phyloP scores from a whole-genome alignment of 2,113 vertebrate species.

The Hippopotamus amphibius region DNA sequence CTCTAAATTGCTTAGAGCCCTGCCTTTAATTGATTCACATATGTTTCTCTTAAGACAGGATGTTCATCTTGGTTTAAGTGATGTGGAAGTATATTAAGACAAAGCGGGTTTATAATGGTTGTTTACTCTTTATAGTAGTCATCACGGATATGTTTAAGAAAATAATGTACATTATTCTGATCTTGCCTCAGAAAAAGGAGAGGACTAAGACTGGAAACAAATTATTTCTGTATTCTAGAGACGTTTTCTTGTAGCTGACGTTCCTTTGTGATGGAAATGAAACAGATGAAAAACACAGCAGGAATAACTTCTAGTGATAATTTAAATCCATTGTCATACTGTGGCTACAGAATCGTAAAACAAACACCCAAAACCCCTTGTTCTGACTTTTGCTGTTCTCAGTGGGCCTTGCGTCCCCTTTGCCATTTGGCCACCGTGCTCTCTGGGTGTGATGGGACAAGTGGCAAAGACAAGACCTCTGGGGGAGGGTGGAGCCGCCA shows the following conservation, averaged over 20 bases:
- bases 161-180: slow-evolving; percentile 25
- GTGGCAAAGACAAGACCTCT: background rate
- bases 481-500: no score
- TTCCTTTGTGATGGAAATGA: slow-evolving; percentile 49
- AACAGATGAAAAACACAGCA: slow-evolving; percentile 55
- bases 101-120: background rate
- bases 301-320: background rate
- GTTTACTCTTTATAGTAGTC: background rate
- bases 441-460: background rate
- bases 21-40: background rate
- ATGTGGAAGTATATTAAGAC: background rate
- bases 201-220: slow-evolving; percentile 18
- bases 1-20: background rate
- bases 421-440: fast-evolving
- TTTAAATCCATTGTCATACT: background rate
- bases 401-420: background rate
- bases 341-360: background rate
- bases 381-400: background rate
- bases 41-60: background rate
- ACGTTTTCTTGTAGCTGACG: background rate
- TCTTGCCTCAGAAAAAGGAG: slow-evolving; percentile 44
- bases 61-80: background rate
- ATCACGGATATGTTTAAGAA: slow-evolving; percentile 32
- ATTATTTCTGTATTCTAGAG: slow-evolving; percentile 48
- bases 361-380: background rate